Evolutionary conservation across 2,113 vertebrate genomes (phyloP), one percentile per base, ranked within the genome.

Genomic region (Sander lucioperca): DNA sequence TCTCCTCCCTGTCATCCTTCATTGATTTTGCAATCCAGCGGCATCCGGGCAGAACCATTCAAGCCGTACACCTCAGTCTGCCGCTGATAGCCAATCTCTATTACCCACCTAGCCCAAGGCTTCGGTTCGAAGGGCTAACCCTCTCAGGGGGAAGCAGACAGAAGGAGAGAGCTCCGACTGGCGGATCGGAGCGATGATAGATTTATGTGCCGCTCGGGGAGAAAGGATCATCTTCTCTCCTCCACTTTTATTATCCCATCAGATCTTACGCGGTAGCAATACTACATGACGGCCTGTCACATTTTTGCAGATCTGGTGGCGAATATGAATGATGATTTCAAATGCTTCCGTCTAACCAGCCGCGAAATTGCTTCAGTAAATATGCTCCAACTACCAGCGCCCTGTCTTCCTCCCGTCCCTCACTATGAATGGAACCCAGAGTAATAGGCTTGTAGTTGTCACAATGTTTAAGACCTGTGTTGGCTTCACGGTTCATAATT

Each of bases 11-110:
- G 93, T 94, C 92, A 95, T 91, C 85, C 92, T 89, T 83, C 89
- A 91, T 93, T 93, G 93, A 94, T 94, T 94, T 94, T 91, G 93
- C 91, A 95, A 95, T 95, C 93, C 86, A 56, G 81, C 15, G 9
- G 84, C 88, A 79, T 91, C 82, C 86, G 83, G 85, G 91, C 87
- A 77, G 89, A 93, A 92, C 93, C 86, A 61, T 79, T 86, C 75
- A 91, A 91, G 84, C 87, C 77, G 10, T 85, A 83, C 86, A 80
- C 89, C 89, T 92, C 85, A 84, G 83, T 73, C 89, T 80, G 85
- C 79, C 4, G 27, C 91, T 86, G 86, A 92, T 87, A 73, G 91
- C 85, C 90, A 86, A 92, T 92, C 89, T 93, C 89, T 86, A 91
- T 90, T 91, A 90, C 86, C 90, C 79, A 65, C 85, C 87, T 80